Evolutionary conservation across 2,113 vertebrate genomes (phyloP).

Genomic region (Acrocephalus kingi): DNA sequence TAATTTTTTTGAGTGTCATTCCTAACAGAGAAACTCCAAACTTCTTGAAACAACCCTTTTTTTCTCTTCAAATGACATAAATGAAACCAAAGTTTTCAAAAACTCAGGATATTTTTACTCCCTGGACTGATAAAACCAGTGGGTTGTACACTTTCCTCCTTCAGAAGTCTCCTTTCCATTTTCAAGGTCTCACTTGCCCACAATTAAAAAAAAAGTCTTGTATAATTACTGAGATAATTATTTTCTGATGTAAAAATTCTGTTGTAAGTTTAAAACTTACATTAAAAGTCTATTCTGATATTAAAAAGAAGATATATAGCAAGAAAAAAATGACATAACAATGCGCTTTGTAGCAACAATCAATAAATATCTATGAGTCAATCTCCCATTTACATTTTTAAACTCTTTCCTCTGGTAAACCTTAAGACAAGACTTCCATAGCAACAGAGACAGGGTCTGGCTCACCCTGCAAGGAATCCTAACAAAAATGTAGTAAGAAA

Average conservation of each 20-base stretch:
- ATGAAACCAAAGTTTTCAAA: neutral
- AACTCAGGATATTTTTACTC: neutral
- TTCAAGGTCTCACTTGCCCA: neutral
- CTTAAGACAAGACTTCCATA: conserved; percentile 17
- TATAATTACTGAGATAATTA: neutral
- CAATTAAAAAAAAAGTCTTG: accelerated
- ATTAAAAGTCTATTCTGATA: neutral
- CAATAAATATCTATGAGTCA: neutral
- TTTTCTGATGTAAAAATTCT: neutral
- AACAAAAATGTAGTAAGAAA: neutral
- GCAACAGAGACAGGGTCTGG: conserved; percentile 22
- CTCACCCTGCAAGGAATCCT: neutral
- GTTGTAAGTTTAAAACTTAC: neutral
- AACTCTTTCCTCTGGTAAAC: neutral
- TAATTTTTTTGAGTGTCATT: neutral
- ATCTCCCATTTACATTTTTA: neutral
- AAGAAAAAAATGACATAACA: neutral
- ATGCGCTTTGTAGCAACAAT: neutral
- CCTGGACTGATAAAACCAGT: neutral
- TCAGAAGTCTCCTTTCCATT: neutral
- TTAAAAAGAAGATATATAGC: neutral
- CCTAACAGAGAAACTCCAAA: neutral
- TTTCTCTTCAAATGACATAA: neutral
- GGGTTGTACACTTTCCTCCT: neutral
- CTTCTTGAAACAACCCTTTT: neutral